Evolutionary conservation across 2,888 invertebrate genomes (phyloP), one percentile per base, ranked within the genome.

Genomic region (Oligia fasciuncula): DNA sequence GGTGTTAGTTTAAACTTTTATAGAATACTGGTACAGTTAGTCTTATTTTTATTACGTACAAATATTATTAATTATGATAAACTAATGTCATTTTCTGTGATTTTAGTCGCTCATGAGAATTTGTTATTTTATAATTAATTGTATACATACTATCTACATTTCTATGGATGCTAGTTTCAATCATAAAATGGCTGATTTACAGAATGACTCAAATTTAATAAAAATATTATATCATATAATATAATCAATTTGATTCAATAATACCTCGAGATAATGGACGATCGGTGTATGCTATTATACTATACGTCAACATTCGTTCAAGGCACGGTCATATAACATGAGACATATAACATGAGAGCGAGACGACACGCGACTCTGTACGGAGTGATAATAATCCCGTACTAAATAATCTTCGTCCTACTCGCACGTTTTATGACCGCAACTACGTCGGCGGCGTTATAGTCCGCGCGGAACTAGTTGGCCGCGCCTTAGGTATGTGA

Each of bases 91-190:
- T 60, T 79, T 63, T 65, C 43, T 70, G 43, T 72, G n/a, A 85
- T 72, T 69, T 51, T 68, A 43, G n/a, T 65, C 11, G 54, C 35
- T 73, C 51, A 51, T 65, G 43, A 49, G 35, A 72, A 69, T 74
- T 54, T 49, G 17, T 62, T 74, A 57, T 46, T 73, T 23, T 67
- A 46, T 67, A 57, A 73, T 80, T 67, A 57, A 73, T 80, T 83
- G 76, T 85, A 67, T 81, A 72, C 46, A 81, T 72, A 66, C 84
- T 86, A 86, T 86, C 86, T 84, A 84, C 75, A 86, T 70, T 70
- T 40, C 6, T 75, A 82, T 63, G 69, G 65, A 75, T 72, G 65
- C 70, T 73, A 75, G 57, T n/a, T 78, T 62, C 17, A 86, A 86
- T 86, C 65, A 35, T 71, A 51, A 79, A 74, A 63, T 69, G 13